A percentile compares a stretch with the other conserved stretches of the same genome.
Conservation (phyloP, 2,113 vertebrate species). For the Scopus umbretta region DNA sequence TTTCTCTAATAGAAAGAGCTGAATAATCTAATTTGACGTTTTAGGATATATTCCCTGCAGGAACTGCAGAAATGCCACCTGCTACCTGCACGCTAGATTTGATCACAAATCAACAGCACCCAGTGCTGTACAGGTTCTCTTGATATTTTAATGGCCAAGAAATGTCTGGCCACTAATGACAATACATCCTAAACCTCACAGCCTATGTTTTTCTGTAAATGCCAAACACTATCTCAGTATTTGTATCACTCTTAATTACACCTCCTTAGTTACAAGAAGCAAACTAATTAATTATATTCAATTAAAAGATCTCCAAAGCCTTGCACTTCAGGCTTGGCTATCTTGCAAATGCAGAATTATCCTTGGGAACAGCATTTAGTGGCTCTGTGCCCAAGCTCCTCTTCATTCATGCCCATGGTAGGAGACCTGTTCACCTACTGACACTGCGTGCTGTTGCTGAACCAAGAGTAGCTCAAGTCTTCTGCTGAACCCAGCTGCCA, state of each 20-base stretch:
- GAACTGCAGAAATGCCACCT: conserved; percentile 43
- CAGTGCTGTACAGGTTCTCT: background rate
- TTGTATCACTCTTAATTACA: background rate
- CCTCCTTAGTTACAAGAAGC: background rate
- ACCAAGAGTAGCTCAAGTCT: background rate
- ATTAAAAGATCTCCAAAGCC: background rate
- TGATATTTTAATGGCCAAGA: background rate
- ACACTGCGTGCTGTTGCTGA: background rate
- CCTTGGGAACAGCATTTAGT: background rate
- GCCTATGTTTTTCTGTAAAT: background rate
- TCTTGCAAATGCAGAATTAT: background rate
- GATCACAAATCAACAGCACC: conserved; percentile 9
- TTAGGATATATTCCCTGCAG: conserved; percentile 23
- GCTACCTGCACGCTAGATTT: background rate
- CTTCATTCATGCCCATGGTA: background rate
- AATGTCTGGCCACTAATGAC: background rate
- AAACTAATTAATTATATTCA: background rate
- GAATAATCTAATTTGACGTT: background rate
- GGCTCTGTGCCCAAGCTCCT: background rate
- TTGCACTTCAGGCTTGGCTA: background rate
- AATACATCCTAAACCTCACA: background rate
- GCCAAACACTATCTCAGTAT: background rate
- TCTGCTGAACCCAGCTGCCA: background rate
- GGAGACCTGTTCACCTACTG: background rate
- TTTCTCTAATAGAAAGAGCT: background rate